These are phyloP conservation scores for Nettapus auritus DNA, from an alignment of 2,113 vertebrate species.

Conservation along the genomic window DNA sequence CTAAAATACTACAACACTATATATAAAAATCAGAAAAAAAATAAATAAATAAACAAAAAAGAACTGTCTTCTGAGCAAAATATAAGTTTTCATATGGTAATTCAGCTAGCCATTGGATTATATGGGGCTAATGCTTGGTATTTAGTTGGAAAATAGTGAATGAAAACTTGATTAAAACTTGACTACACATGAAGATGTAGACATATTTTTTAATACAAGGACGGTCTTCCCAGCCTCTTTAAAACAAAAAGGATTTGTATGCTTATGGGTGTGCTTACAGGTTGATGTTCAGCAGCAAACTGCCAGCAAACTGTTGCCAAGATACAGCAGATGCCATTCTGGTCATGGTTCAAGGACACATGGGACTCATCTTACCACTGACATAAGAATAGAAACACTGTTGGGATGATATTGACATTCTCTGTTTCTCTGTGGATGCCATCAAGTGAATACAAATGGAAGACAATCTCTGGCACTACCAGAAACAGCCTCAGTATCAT, in stretches of 20 bases:
- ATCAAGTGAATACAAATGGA: not conserved
- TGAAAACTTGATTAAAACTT: not conserved
- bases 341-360: not conserved
- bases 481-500: not conserved
- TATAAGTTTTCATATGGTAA: not conserved
- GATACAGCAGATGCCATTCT: not conserved
- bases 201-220: not conserved
- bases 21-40: not conserved
- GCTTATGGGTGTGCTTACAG: too few relatives aligned
- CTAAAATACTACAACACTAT: not conserved
- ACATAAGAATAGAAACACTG: not conserved
- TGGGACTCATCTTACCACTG: not conserved
- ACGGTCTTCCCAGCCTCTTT: not conserved
- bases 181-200: not conserved
- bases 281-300: not conserved
- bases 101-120: not conserved
- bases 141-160: not conserved
- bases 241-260: not conserved
- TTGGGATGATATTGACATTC: accelerated
- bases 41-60: too few relatives aligned
- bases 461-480: not conserved
- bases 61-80: not conserved
- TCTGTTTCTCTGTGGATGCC: not conserved
- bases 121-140: not conserved
- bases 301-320: not conserved